Base-by-base conservation (phyloP, 2,797 vertebrate genomes). In the Diplodus sargus region DNA sequence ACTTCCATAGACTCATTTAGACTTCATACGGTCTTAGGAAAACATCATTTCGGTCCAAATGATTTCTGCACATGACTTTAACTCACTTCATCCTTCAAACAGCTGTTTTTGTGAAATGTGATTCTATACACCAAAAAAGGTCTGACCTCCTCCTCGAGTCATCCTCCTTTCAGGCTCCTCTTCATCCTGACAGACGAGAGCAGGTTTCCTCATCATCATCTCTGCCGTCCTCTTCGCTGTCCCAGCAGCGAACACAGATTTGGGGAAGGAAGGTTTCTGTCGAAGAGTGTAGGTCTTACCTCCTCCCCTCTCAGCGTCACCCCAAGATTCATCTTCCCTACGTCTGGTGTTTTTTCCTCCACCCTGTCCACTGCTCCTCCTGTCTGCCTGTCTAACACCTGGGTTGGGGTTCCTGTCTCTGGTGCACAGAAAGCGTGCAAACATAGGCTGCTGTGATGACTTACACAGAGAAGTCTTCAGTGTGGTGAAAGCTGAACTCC, bases 211-310 rank as follows among this genome's bases (percentile, higher is more conserved):
- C 73, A 28, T 94, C 69, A 28, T 94, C 69, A 84, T 1, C 63
- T 94, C 91, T 3, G 95, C 63, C 3, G 52, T 93, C 83, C 88
- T 96, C 87, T 95, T 97, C 0, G 96, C 95, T 0, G 94, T 94
- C 62, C 95, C 96, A 34, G 96, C 95, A 85, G 96, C 92, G 85
- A 98, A 98, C 69, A 96, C 89, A 25, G 93, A 95, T 67, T 85
- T 94, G 6, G 90, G 74, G 39, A 79, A 73, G 11, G 71, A 54
- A 25, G 66, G 22, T 18, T 17, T 85, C 28, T 80, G 78, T 54
- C 23, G 47, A 4, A 45, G 1, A 25, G 45, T n/a, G 14, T 52
- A 73, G 28, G 56, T 70, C n/a, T 66, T 74, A 12, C 28, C 39
- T 28, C 22, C 70, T 58, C 57, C 65, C 60, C 73, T 70, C 20